These are phyloP conservation scores for honey bee (Apis mellifera) DNA, from an alignment of 1,140 invertebrate genomes.

Conservation along the genomic window DNA sequence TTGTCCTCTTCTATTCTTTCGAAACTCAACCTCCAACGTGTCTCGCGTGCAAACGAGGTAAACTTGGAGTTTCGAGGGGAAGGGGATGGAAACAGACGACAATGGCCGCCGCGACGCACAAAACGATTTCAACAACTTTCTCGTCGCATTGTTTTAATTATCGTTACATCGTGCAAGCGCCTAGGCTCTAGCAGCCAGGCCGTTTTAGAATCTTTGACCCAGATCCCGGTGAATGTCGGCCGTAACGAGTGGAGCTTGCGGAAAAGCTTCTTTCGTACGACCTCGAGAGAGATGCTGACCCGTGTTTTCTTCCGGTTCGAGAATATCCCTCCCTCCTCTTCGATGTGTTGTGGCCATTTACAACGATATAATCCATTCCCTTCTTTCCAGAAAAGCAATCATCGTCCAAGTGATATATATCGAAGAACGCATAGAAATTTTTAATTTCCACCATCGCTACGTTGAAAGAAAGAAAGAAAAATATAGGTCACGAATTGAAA, in stretches of 20 bases:
- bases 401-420: no score
- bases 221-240: slow-evolving; percentile 18
- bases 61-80: not conserved
- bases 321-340: not conserved
- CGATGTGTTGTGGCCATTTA: not conserved
- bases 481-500: no score
- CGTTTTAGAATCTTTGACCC: slow-evolving; percentile 46
- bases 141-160: slow-evolving; percentile 46
- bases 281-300: no score
- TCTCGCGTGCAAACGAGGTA: not conserved
- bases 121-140: slow-evolving; percentile 37
- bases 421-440: no score
- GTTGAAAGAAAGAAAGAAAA: no score
- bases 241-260: not conserved
- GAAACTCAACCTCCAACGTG: not conserved
- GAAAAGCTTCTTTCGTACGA: slow-evolving; percentile 20
- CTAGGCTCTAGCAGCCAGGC: not conserved
- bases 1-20: no score
- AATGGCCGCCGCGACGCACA: not conserved
- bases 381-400: no score
- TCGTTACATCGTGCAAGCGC: slow-evolving; percentile 18
- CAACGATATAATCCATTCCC: no score
- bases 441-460: no score
- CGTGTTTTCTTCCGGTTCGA: not conserved
- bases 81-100: not conserved